Conservation (phyloP, 1,140 invertebrate species). For the Stegodyphus dumicola region DNA sequence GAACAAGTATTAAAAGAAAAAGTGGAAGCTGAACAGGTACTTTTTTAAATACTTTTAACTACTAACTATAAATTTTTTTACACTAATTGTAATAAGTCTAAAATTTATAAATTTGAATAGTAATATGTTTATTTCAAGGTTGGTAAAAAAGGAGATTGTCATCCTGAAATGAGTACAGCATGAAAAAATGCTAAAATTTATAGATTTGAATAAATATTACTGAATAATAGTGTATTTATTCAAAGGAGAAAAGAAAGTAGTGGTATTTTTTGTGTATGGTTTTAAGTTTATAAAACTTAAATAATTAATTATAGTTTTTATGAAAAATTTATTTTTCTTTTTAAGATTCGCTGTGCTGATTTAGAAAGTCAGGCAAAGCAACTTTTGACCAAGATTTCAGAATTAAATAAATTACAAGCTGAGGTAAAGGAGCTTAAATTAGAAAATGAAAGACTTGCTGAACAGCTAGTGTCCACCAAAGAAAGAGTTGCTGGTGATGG, state of each 20-base stretch:
- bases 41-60: neutral
- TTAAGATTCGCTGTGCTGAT: conserved; percentile 30
- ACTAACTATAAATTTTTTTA: neutral
- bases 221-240: too few species aligned
- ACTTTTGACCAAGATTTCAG: neutral
- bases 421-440: conserved; percentile 28
- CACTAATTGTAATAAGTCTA: neutral
- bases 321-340: neutral
- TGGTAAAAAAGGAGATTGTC: too few species aligned
- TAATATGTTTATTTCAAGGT: too few species aligned
- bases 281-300: too few species aligned
- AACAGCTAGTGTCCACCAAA: conserved; percentile 38
- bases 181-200: too few species aligned
- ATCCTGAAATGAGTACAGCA: too few species aligned
- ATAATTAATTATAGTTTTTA: too few species aligned
- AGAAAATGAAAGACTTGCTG: conserved; percentile 46
- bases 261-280: too few species aligned
- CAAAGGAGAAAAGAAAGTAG: too few species aligned
- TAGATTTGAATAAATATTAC: too few species aligned
- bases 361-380: conserved; percentile 32
- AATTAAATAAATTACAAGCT: conserved; percentile 10
- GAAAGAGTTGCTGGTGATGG: conserved; percentile 57
- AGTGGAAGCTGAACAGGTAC: conserved; percentile 25
- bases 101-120: too few species aligned
- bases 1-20: conserved; percentile 34